phyloP scores from a whole-genome alignment of 2,888 invertebrate species.

The Eupithecia vulgata region DNA sequence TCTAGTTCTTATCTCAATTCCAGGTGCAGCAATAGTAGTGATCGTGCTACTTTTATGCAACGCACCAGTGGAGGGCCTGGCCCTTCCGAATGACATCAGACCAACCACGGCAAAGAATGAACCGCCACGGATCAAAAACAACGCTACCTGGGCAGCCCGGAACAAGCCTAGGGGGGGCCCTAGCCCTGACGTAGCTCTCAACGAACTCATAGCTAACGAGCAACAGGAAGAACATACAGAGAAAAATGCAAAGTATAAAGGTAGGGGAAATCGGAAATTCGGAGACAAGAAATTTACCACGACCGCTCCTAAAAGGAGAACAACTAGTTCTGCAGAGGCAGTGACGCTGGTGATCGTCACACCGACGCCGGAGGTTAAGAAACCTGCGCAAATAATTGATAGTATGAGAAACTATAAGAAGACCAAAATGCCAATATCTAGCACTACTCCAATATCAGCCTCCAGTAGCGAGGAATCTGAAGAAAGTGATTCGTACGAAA shows the following conservation, averaged over 20 bases:
- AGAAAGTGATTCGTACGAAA: constrained; percentile 68
- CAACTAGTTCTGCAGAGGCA: constrained; percentile 56
- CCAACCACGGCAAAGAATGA: constrained; percentile 63
- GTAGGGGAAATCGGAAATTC: constrained; percentile 74
- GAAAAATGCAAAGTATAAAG: constrained; percentile 79
- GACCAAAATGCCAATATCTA: constrained; percentile 67
- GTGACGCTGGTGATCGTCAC: constrained; percentile 69
- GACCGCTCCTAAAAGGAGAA: constrained; percentile 56
- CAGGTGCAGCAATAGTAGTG: constrained; percentile 80
- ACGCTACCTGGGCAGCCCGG: constrained; percentile 55
- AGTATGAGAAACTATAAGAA: constrained; percentile 72
- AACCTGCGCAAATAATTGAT: constrained; percentile 69
- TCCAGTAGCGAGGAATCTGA: constrained; percentile 60
- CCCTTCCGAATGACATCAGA: constrained; percentile 65
- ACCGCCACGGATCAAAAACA: constrained; percentile 55
- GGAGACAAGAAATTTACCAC: constrained; percentile 60
- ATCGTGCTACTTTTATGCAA: constrained; percentile 74
- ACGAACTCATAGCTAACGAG: constrained; percentile 74
- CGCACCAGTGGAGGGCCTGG: constrained; percentile 65
- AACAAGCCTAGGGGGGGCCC: constrained; percentile 60
- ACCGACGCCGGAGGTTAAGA: constrained; percentile 75
- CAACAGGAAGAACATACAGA: constrained; percentile 73
- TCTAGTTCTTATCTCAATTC: constrained; percentile 46
- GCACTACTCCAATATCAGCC: constrained; percentile 56
- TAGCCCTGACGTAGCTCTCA: constrained; percentile 69